Conservation (phyloP, 1,140 invertebrate genomes). For the Tetramorium simillimum region DNA sequence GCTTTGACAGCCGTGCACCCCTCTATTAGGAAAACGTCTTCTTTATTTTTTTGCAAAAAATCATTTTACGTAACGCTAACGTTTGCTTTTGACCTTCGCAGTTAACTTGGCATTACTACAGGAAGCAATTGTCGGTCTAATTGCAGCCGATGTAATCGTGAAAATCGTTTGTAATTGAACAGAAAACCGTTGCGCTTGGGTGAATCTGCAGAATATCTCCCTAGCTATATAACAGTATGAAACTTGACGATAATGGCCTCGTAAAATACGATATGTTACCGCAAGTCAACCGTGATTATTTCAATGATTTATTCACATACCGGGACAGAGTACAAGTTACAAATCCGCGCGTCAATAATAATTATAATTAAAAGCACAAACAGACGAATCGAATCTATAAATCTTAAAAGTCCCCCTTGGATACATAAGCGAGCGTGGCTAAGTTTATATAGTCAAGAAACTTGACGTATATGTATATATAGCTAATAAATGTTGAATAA, state of each 20-base stretch:
- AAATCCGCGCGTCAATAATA: neutral
- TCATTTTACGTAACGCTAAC: conserved; percentile 38
- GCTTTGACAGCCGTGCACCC: neutral
- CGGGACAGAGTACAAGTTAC: neutral
- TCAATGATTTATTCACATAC: neutral
- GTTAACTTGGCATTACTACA: conserved; percentile 37
- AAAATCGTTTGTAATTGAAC: conserved; percentile 57
- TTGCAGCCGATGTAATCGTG: conserved; percentile 50
- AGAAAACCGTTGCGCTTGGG: conserved; percentile 46
- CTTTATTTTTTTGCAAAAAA: neutral
- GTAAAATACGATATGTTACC: neutral
- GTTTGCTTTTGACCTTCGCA: conserved; percentile 44
- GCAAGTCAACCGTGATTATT: neutral
- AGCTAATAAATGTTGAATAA: neutral
- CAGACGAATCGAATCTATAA: neutral
- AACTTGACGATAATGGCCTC: neutral
- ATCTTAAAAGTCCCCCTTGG: neutral
- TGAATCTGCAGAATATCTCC: conserved; percentile 38
- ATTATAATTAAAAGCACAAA: conserved; percentile 3
- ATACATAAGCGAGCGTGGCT: no score
- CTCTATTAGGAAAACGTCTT: neutral
- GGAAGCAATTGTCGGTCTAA: conserved; percentile 57
- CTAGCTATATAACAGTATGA: neutral
- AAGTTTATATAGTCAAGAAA: no score
- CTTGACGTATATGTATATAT: no score